phyloP scores from a whole-genome alignment of 2,113 vertebrate species.

The Coryphaenoides rupestris region DNA sequence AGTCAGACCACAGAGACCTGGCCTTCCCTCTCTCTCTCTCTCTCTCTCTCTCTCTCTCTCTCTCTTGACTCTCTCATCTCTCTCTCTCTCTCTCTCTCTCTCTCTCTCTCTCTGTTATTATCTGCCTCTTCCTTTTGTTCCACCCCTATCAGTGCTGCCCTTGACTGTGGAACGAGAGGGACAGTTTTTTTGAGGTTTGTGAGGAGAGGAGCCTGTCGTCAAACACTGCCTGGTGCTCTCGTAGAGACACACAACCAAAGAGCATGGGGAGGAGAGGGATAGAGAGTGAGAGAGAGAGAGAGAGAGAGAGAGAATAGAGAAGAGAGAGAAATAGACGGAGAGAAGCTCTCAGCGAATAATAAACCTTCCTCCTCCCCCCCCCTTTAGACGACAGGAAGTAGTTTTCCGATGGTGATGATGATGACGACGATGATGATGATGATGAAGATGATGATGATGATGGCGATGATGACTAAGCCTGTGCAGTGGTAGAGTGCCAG shows the following conservation, averaged over 20 bases:
- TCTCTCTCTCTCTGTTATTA: slow-evolving; percentile 54
- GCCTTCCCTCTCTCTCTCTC: neutral
- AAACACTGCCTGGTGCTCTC: slow-evolving; percentile 42
- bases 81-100: slow-evolving; percentile 3
- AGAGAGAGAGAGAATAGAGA: neutral
- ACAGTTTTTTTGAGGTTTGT: slow-evolving; percentile 44
- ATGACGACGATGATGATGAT: slow-evolving; percentile 61
- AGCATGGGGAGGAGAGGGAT: slow-evolving; percentile 15
- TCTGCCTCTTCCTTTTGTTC: slow-evolving; percentile 62
- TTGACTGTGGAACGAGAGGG: slow-evolving; percentile 54
- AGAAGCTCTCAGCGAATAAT: neutral
- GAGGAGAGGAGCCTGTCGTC: slow-evolving; percentile 55
- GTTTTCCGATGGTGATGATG: slow-evolving; percentile 34
- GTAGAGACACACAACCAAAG: slow-evolving; percentile 55
- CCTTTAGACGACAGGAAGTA: too few relatives aligned
- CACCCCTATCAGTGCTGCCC: slow-evolving; percentile 59
- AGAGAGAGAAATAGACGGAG: slow-evolving; percentile 18
- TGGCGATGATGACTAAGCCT: slow-evolving; percentile 62
- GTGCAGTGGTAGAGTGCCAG: slow-evolving; percentile 41
- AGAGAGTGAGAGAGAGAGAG: neutral
- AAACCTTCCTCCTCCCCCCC: too few relatives aligned
- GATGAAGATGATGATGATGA: slow-evolving; percentile 39
- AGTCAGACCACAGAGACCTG: slow-evolving; percentile 21
- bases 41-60: slow-evolving; percentile 32
- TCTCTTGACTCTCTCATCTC: slow-evolving; percentile 10